A percentile compares a stretch with the other conserved stretches of the same genome.
Evolutionary conservation across 1,140 invertebrate genomes (phyloP).

Genomic region (Orchestia grillus): DNA sequence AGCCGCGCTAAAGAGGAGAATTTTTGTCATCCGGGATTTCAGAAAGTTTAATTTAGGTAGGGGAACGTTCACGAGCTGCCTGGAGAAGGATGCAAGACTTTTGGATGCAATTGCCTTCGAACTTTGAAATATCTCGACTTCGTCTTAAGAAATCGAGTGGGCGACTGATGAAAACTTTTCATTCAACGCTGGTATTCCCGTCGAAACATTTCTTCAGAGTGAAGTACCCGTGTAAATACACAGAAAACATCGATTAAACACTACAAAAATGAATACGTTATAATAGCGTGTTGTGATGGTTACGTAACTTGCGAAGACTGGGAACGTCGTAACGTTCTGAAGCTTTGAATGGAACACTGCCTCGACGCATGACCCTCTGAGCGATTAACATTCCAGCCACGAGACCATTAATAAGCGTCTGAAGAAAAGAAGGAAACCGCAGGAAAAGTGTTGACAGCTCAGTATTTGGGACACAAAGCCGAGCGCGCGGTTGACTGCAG

Average conservation of each 20-base stretch:
- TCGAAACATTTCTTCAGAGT: not conserved
- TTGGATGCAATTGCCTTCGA: not conserved
- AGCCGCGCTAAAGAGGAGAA: not conserved
- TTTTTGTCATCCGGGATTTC: not conserved
- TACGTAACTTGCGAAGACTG: not conserved
- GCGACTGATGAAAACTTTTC: not conserved
- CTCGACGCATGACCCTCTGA: not conserved
- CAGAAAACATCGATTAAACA: not conserved
- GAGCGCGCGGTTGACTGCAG: not conserved
- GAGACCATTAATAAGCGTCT: slow-evolving; percentile 14
- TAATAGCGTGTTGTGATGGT: not conserved
- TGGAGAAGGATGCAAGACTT: not conserved
- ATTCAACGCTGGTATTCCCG: not conserved
- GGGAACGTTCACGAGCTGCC: not conserved
- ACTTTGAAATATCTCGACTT: not conserved
- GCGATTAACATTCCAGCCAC: slow-evolving; percentile 17
- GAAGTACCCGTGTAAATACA: not conserved
- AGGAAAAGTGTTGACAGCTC: slow-evolving; percentile 5
- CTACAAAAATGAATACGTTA: not conserved
- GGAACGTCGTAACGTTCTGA: not conserved
- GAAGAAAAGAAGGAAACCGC: not conserved
- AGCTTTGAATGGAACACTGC: not conserved
- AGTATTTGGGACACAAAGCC: slow-evolving; percentile 10
- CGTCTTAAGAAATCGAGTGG: not conserved
- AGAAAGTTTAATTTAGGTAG: not conserved